Base-by-base conservation (phyloP, 1,140 invertebrate genomes). In the Glossosoma conforme region DNA sequence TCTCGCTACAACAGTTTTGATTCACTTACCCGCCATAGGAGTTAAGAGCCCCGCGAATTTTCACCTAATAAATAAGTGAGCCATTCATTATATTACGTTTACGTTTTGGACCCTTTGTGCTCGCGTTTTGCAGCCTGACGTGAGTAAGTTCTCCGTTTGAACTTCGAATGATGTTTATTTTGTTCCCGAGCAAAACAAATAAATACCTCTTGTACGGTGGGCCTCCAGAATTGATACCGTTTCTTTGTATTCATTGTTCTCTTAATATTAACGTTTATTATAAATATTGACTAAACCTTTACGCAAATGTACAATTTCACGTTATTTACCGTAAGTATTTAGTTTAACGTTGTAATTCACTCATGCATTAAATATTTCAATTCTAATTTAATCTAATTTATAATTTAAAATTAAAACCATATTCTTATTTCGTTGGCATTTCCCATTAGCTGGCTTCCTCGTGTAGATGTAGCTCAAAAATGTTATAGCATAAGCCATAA, bases 51-150 rank as follows among this genome's bases (percentile, higher is more conserved):
- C 36, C 14, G 14, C 14, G 20, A 38, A 38, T 15, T 38, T 38
- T 38, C 17, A 9, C 14, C 17, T 17, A 17, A 38, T 15, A 15
- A 38, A 38, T 15, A 15, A 38, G 17, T 38, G 36, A 38, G 36
- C 36, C 19, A 38, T 38, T 38, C 36, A 38, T 17, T 10, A 38
- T 38, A 38, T 38, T 38, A 38, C 36, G 36, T 38, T 38, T 38
- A 17, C 18, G 17, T 11, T 38, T 13, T 19, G 15, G 18, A 38
- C 11, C 32, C 32, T 33, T 33, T 33, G 32, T 33, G 32, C 32
- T 33, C 3, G n/a, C 32, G n/a, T 13, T 15, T 15, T 33, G n/a
- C n/a, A n/a, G n/a, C n/a, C 24, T n/a, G n/a, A 6, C 24, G n/a
- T 10, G 36, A 15, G 20, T 33, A 15, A 15, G 36, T 38, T 38